Base-by-base conservation (phyloP, 2,888 invertebrate species). In the Carterocephalus palaemon region DNA sequence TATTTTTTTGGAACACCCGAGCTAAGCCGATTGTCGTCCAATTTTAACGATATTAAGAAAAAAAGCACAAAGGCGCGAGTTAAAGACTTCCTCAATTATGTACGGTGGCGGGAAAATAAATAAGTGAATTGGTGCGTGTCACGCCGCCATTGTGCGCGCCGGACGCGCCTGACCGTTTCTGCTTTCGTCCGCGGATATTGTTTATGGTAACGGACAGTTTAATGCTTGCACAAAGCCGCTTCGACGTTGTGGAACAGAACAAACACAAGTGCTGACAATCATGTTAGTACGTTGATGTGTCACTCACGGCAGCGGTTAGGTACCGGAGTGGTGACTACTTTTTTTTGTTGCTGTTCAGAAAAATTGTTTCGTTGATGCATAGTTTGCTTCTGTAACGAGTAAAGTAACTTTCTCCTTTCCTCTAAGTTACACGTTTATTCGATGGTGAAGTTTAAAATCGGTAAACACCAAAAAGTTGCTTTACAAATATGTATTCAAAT, bases 71-170 rank as follows among this genome's bases (percentile, higher is more conserved):
- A 64, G 50, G 50, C 54, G 53, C 46, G 55, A 58, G 57, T 59
- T 72, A 75, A 79, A 76, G 64, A 73, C 76, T 81, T 83, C 82
- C 81, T 78, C 80, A 80, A 83, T 82, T 80, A 80, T 58, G 59
- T 60, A 24, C 24, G 37, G 45, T 31, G 64, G 56, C 67, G 73
- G 67, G 66, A 71, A 78, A 75, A 77, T 68, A 76, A 64, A 68
- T 60, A 62, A 50, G 47, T 47, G 47, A 50, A 47, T 40, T 45
- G 45, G 43, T 48, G 52, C 43, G 38, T 28, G 49, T 41, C 48
- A 52, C 49, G 47, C 32, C 33, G 32, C 26, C 47, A 49, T 52
- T 47, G 47, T 47, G 37, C 31, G 34, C 28, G 29, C 28, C 43
- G 42, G 45, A 34, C 34, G 46, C 10, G 47, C 31, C 29, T 34